A percentile compares a stretch with the other conserved stretches of the same genome.
These are phyloP conservation scores for Sepioteuthis lessoniana DNA, from an alignment of 2,888 invertebrate genomes.

Conservation along the genomic window DNA sequence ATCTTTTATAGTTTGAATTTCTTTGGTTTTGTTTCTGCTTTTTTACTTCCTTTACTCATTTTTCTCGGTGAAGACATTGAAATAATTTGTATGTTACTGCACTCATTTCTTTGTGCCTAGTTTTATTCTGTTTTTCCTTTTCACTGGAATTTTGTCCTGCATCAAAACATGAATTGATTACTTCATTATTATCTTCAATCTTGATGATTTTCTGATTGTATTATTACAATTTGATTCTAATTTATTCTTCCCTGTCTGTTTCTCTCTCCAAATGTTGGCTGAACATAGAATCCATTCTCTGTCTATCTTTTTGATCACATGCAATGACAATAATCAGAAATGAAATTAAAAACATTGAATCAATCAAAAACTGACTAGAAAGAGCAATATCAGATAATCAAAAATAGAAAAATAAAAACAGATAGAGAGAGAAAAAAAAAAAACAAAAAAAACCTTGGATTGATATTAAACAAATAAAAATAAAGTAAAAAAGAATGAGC, in stretches of 20 bases:
- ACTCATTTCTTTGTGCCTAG: neutral
- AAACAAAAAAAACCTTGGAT: no score
- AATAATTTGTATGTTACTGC: neutral
- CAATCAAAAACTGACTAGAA: neutral
- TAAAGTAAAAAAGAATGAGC: no score
- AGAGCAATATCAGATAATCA: neutral
- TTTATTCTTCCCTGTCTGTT: neutral
- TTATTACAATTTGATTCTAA: neutral
- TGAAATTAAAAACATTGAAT: neutral
- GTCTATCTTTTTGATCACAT: neutral
- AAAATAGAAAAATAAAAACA: no score
- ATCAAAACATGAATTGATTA: neutral
- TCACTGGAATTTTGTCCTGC: neutral
- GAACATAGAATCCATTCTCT: neutral
- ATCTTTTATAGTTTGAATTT: no score
- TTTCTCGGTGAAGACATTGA: neutral
- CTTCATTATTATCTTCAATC: neutral
- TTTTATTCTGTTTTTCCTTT: neutral
- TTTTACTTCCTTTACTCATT: neutral
- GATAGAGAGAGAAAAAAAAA: no score
- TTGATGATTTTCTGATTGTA: neutral
- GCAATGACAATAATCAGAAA: neutral
- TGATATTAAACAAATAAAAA: no score
- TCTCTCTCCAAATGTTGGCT: neutral
- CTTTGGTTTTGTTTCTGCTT: no score